These are phyloP conservation scores for Caprella mutica DNA, from an alignment of 2,888 invertebrate genomes.

Conservation along the genomic window DNA sequence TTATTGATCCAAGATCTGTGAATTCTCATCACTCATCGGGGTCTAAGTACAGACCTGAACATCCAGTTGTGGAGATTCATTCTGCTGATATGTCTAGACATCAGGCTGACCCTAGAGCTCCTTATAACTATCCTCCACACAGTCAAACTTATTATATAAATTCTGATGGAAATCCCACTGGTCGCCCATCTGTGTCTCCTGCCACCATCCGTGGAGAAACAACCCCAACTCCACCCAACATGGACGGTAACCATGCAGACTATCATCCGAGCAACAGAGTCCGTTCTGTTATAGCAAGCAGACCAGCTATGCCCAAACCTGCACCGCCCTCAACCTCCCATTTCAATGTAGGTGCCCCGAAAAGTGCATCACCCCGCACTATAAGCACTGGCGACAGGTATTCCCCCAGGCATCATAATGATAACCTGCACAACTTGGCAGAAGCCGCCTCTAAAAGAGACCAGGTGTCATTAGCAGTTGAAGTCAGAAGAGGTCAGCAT, in stretches of 20 bases:
- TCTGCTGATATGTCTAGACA: background rate
- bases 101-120: slow-evolving; percentile 11
- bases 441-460: slow-evolving; percentile 20
- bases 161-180: slow-evolving; percentile 13
- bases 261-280: background rate
- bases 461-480: no score
- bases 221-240: slow-evolving; percentile 27
- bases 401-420: slow-evolving; percentile 21
- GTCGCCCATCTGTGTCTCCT: slow-evolving; percentile 26
- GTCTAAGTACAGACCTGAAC: slow-evolving; percentile 5
- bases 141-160: slow-evolving; percentile 15
- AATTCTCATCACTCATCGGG: slow-evolving; percentile 8
- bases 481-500: no score
- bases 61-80: slow-evolving; percentile 7
- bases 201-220: slow-evolving; percentile 25
- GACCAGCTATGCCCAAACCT: slow-evolving; percentile 18
- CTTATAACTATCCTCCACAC: slow-evolving; percentile 11
- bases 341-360: slow-evolving; percentile 20
- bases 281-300: slow-evolving; percentile 23
- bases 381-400: slow-evolving; percentile 17
- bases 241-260: slow-evolving; percentile 13
- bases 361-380: slow-evolving; percentile 23
- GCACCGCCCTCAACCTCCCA: slow-evolving; percentile 18
- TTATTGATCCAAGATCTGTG: slow-evolving; percentile 14
- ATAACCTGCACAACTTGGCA: slow-evolving; percentile 24